phyloP scores from a whole-genome alignment of 1,140 invertebrate genomes.

The Hyles vespertilio region DNA sequence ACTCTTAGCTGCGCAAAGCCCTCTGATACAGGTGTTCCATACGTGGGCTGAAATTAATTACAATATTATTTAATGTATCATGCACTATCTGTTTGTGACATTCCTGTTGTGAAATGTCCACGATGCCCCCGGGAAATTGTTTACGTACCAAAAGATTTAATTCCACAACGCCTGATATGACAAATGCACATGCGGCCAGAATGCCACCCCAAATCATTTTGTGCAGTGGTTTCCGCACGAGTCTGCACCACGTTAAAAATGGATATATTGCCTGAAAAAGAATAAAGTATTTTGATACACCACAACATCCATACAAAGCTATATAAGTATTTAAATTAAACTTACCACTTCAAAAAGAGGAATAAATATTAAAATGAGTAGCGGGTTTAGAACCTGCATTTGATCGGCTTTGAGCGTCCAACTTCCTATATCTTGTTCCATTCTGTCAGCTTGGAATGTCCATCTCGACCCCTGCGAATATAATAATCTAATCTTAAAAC shows the following conservation, averaged over 20 bases:
- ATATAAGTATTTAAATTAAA: conserved; percentile 4
- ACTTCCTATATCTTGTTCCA: conserved; percentile 79
- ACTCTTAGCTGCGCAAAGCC: conserved; percentile 59
- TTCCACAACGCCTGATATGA: conserved; percentile 92
- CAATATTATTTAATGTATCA: too few relatives aligned
- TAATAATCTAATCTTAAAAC: neutral
- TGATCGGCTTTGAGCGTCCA: conserved; percentile 86
- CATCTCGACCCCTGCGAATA: conserved; percentile 74
- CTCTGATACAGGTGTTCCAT: conserved; percentile 57
- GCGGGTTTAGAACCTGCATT: conserved; percentile 87
- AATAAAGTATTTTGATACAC: neutral
- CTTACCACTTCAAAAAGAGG: conserved; percentile 84
- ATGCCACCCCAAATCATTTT: conserved; percentile 90
- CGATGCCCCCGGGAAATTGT: neutral
- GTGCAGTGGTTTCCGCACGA: conserved; percentile 89
- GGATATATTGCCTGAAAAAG: conserved; percentile 81
- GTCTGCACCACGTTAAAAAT: conserved; percentile 86
- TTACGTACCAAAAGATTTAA: conserved; percentile 82
- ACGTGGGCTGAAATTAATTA: conserved; percentile 53
- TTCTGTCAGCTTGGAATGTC: conserved; percentile 81
- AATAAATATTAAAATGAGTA: conserved; percentile 86
- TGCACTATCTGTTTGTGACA: too few relatives aligned
- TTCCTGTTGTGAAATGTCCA: too few relatives aligned
- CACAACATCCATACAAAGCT: too few relatives aligned
- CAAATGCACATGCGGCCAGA: conserved; percentile 88